phyloP scores from a whole-genome alignment of 1,140 invertebrate genomes.

The Orchestia grillus region DNA sequence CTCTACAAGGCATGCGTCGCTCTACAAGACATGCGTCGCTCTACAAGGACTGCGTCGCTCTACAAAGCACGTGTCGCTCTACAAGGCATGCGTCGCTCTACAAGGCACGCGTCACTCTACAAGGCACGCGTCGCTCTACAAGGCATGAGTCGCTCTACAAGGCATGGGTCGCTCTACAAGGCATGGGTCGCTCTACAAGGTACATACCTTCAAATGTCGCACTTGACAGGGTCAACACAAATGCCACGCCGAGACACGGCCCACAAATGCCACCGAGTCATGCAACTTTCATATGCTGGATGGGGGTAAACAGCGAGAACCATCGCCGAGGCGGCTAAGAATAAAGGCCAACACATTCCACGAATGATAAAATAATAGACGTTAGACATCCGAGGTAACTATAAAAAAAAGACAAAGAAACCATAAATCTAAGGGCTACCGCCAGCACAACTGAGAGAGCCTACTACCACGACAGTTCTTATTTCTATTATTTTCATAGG shows the following conservation, averaged over 20 bases:
- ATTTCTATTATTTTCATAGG: not conserved
- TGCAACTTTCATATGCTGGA: not conserved
- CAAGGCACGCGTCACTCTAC: no score
- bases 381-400: not conserved
- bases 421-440: not conserved
- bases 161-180: not conserved
- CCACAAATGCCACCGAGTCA: not conserved
- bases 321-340: not conserved
- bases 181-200: no score
- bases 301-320: not conserved
- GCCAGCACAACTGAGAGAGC: not conserved
- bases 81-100: not conserved
- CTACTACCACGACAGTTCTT: not conserved
- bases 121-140: not conserved
- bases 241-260: not conserved
- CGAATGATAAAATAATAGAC: not conserved
- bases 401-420: not conserved
- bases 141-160: no score
- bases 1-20: not conserved
- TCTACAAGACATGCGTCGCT: not conserved
- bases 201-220: not conserved
- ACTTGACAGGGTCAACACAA: not conserved
- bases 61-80: not conserved
- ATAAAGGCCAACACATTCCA: not conserved
- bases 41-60: no score